Evolutionary conservation across 2,797 vertebrate genomes (phyloP), one percentile per base, ranked within the genome.

Genomic region (Prunella strophiata): DNA sequence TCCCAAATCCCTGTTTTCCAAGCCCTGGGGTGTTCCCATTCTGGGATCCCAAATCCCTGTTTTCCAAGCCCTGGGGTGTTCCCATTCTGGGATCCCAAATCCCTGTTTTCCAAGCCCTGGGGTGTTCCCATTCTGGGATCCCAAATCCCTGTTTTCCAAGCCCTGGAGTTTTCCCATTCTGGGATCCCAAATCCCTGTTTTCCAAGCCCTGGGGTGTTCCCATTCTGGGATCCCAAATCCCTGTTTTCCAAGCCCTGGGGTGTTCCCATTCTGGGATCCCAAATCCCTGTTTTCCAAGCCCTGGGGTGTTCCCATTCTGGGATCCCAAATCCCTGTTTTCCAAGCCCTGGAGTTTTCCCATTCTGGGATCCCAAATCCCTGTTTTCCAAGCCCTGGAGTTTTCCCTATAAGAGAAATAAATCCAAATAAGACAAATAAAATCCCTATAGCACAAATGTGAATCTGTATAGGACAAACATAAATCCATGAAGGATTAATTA

Each of bases 391-490:
- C 7, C 38, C 68, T 18, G 14, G 32, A 57, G 21, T 16, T 9
- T 34, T 57, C 18, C 32, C 13, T 27, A 19, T 27, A 47, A 19
- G 19, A 18, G 19, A 52, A 70, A 86, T 52, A 89, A 84, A 88
- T 74, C 52, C 32, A 55, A 7, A 23, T 23, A 23, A 55, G 51
- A 47, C 5, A 58, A 19, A 42, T 17, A 20, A 47, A 47, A 47
- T 34, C 43, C 32, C 16, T 34, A 3, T 9, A 29, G 47, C n/a
- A 22, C 14, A 51, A 68, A 91, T 43, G 54, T 58, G 74, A 73
- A 82, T 66, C 13, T 7, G 0, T 10, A 38, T 0, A 17, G 30
- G 30, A 50, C 10, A 7, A n/a, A 13, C 5, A 23, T 7, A 43
- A 43, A 47, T 36, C 52, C 9, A 0, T 6, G 9, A 1, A 26